Evolutionary conservation across 2,888 invertebrate genomes (phyloP).

Genomic region (Cybosia mesomella): DNA sequence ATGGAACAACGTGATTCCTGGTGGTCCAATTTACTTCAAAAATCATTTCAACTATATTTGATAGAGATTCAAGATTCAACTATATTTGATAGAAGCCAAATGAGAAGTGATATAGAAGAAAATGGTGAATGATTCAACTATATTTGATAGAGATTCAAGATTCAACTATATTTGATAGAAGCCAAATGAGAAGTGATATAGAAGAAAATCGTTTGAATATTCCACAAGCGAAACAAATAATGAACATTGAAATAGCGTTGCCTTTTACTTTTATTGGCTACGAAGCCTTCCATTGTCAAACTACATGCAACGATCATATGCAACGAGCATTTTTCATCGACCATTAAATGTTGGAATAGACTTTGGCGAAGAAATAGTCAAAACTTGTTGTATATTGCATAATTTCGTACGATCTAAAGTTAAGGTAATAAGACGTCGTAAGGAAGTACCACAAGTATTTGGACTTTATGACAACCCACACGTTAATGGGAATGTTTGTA

Average conservation of each 20-base stretch:
- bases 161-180: too few species aligned
- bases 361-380: conserved; percentile 35
- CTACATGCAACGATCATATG: conserved; percentile 36
- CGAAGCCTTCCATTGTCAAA: conserved; percentile 37
- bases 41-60: too few species aligned
- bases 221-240: conserved; percentile 28
- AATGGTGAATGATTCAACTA: too few species aligned
- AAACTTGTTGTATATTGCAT: conserved; percentile 30
- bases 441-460: conserved; percentile 34
- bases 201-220: conserved; percentile 36
- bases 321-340: too few species aligned
- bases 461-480: conserved; percentile 35
- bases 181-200: conserved; percentile 24
- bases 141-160: conserved; percentile 33
- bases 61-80: too few species aligned
- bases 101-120: too few species aligned
- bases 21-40: too few species aligned
- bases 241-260: conserved; percentile 28
- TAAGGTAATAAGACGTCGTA: conserved; percentile 28
- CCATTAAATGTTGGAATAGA: conserved; percentile 28
- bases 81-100: too few species aligned
- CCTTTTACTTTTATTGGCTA: conserved; percentile 42
- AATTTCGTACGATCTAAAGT: conserved; percentile 8
- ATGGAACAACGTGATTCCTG: too few species aligned
- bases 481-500: conserved; percentile 21